Conservation (phyloP, 2,113 vertebrate species). For the Nycticorax nycticorax region DNA sequence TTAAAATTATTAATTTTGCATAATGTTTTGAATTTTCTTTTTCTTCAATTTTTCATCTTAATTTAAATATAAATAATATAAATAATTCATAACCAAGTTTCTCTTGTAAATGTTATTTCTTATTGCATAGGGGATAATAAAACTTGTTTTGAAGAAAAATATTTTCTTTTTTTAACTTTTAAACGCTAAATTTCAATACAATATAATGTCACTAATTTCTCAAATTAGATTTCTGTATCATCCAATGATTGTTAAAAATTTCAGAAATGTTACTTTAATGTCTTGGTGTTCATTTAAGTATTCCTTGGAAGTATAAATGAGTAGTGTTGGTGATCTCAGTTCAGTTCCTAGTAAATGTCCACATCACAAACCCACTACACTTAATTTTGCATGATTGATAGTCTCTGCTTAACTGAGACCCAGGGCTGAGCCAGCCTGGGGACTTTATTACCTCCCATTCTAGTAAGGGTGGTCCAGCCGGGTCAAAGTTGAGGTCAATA, state of each 20-base stretch:
- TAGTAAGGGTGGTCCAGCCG: constrained; percentile 80
- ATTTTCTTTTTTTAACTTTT: neutral
- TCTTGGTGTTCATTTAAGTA: neutral
- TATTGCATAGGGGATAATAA: neutral
- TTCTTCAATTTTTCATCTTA: neutral
- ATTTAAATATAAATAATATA: neutral
- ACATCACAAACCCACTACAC: constrained; percentile 78
- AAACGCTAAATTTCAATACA: neutral
- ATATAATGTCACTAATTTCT: neutral
- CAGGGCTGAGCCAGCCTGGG: constrained; percentile 60
- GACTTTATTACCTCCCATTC: constrained; percentile 80
- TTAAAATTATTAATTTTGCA: neutral
- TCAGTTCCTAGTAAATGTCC: constrained; percentile 77
- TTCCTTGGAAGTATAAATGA: constrained; percentile 62
- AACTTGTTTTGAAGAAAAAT: neutral
- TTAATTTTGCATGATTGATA: constrained; percentile 83
- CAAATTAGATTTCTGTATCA: neutral
- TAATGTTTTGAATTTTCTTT: neutral
- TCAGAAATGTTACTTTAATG: neutral
- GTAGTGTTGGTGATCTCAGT: constrained; percentile 60
- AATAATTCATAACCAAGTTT: neutral
- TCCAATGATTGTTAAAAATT: neutral
- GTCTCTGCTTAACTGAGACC: constrained; percentile 69
- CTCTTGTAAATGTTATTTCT: neutral
- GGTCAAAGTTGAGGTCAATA: constrained; percentile 84